Base-by-base conservation (phyloP, 2,797 vertebrate genomes). In the Syncerus caffer region DNA sequence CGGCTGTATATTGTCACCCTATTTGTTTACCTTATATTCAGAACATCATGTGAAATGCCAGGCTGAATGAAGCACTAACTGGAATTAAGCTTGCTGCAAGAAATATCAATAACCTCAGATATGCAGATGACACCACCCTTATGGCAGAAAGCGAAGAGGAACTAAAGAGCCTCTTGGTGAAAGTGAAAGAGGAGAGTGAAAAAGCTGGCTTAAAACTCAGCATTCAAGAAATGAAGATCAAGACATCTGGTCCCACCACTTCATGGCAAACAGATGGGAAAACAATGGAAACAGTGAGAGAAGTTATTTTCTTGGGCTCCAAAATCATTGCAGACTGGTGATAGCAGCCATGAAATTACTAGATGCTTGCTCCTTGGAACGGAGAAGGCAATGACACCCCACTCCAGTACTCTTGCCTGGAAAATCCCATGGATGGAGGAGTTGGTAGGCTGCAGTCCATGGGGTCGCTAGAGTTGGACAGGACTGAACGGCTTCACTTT, bases 321-420 rank as follows among this genome's bases (percentile, higher is more conserved):
- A 34, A 67, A 34, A 21, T 21, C n/a, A 67, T 17, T 34, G n/a
- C 64, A 67, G 17, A 34, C 0, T n/a, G 0, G 64, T 67, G n/a
- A 21, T 11, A 10, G n/a, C 9, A 67, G 17, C n/a, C n/a, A 67
- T 67, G 9, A 67, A 34, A 11, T 67, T 34, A 67, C 34, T 67
- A 67, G 64, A 34, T 1, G 4, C 64, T 67, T 67, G 9, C 9
- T 34, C 17, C 17, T 67, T 67, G 64, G 17, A 67, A 67, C 0
- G 6, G 13, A 62, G 27, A 31, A 62, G 58, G 58, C 27, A 62
- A 15, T 62, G 13, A 13, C 13, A 62, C 5, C 58, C 27, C 27
- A 62, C 29, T 62, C 58, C 13, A 62, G 58, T 62, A 62, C 6
- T 29, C 13, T 29, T 62, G 27, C 58, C 27, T 62, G 13, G 58